Conservation (phyloP, 2,113 vertebrate species). For the Neomonachus schauinslandi region DNA sequence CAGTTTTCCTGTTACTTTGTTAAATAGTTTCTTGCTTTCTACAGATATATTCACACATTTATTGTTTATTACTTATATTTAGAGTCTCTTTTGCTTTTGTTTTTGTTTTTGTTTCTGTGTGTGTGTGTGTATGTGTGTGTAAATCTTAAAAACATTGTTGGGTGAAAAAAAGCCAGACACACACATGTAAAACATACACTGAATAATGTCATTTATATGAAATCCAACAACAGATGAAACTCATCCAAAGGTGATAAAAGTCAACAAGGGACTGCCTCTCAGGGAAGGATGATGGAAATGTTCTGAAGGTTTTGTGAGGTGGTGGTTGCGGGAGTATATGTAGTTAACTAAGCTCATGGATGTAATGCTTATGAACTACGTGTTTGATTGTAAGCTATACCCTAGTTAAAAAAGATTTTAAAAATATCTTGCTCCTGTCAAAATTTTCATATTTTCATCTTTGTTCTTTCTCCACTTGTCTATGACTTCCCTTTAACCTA, state of each 20-base stretch:
- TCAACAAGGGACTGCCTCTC: background rate
- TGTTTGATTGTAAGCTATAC: background rate
- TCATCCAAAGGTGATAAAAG: background rate
- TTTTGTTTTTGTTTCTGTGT: background rate
- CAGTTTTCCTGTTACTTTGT: background rate
- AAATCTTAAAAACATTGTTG: conserved; percentile 18
- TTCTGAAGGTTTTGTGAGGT: background rate
- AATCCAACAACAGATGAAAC: background rate
- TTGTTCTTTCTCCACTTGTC: background rate
- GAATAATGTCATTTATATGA: background rate
- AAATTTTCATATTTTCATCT: background rate
- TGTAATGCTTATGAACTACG: background rate
- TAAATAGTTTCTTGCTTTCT: background rate
- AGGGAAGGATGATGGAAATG: background rate
- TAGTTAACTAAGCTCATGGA: background rate
- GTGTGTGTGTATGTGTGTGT: background rate
- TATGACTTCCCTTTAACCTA: background rate
- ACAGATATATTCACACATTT: conserved; percentile 3
- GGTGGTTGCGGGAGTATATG: background rate
- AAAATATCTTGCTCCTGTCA: background rate
- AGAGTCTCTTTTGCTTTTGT: background rate
- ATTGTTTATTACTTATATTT: background rate
- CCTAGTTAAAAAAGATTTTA: background rate
- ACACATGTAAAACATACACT: background rate
- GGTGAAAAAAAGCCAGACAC: background rate